Percentiles rank a stretch among this genome's conserved stretches.
Evolutionary conservation across 2,888 invertebrate species (phyloP).

Genomic region (Trichogramma evanescens): DNA sequence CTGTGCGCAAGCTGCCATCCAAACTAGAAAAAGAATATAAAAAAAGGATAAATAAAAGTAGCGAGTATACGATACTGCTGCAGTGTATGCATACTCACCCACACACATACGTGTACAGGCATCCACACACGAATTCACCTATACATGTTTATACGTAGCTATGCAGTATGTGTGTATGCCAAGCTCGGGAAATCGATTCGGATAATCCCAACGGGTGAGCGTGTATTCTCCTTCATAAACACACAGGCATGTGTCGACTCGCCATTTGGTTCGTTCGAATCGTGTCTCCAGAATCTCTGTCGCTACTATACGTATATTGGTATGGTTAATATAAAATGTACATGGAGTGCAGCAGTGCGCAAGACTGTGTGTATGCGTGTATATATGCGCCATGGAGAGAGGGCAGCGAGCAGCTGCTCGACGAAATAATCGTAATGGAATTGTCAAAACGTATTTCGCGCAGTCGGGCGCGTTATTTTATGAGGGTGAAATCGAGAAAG

Average conservation of each 20-base stretch:
- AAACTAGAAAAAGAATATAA: background rate
- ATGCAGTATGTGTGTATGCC: background rate
- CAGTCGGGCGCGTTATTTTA: constrained; percentile 38
- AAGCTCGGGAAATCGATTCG: constrained; percentile 16
- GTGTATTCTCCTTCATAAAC: background rate
- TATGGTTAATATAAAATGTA: too few relatives aligned
- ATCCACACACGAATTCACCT: too few relatives aligned
- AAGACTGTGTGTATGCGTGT: too few relatives aligned
- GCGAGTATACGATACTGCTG: background rate
- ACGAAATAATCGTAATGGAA: constrained; percentile 46
- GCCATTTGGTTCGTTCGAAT: background rate
- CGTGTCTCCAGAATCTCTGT: background rate
- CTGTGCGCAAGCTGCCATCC: background rate
- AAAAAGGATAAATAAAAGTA: background rate
- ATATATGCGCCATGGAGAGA: too few relatives aligned
- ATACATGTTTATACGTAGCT: too few relatives aligned
- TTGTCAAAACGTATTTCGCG: constrained; percentile 46
- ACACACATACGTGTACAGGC: too few relatives aligned
- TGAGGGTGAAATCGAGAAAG: constrained; percentile 35
- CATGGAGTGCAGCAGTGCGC: too few relatives aligned
- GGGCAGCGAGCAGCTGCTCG: constrained; percentile 28
- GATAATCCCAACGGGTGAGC: constrained; percentile 18
- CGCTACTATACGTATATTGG: too few relatives aligned
- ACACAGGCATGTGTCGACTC: background rate
- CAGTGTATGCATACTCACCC: too few relatives aligned